A percentile compares a stretch with the other conserved stretches of the same genome.
phyloP scores from a whole-genome alignment of 2,113 vertebrate genomes.

The Herpetotheres cachinnans region DNA sequence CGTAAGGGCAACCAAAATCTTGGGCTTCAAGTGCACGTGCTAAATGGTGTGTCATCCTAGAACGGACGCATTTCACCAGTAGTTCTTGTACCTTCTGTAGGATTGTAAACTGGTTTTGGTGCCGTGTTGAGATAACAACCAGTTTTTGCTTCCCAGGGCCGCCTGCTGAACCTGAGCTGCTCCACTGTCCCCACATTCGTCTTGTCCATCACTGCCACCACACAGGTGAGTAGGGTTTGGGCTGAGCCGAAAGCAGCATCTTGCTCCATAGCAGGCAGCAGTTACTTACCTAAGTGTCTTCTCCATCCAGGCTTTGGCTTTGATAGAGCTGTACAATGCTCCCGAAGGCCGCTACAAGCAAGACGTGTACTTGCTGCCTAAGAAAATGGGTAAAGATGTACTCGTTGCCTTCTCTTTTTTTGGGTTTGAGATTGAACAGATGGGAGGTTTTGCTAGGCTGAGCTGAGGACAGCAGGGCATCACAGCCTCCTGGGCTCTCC shows the following conservation, averaged over 20 bases:
- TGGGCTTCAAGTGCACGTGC: rapidly evolving
- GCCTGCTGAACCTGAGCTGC: slow-evolving; percentile 93
- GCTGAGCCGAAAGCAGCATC: background rate
- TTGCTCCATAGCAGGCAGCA: rapidly evolving
- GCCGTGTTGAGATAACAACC: rapidly evolving
- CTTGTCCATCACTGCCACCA: slow-evolving; percentile 95
- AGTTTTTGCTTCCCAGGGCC: slow-evolving; percentile 63
- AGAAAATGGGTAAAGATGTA: slow-evolving; percentile 89
- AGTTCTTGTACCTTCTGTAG: rapidly evolving
- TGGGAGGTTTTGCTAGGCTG: background rate
- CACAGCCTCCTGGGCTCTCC: background rate
- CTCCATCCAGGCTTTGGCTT: slow-evolving; percentile 84
- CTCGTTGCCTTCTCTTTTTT: background rate
- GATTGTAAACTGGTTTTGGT: rapidly evolving
- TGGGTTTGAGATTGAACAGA: background rate
- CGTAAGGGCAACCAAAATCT: rapidly evolving
- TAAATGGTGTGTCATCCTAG: background rate
- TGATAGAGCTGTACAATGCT: slow-evolving; percentile 96
- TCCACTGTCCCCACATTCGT: slow-evolving; percentile 98
- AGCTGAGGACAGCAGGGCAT: background rate
- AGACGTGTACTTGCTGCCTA: slow-evolving; percentile 96
- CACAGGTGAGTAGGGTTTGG: slow-evolving; percentile 78
- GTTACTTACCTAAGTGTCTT: background rate
- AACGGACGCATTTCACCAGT: rapidly evolving
- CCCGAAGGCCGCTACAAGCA: slow-evolving; percentile 97